Conservation (phyloP, 2,113 vertebrate species). For the Lutjanus erythropterus region DNA sequence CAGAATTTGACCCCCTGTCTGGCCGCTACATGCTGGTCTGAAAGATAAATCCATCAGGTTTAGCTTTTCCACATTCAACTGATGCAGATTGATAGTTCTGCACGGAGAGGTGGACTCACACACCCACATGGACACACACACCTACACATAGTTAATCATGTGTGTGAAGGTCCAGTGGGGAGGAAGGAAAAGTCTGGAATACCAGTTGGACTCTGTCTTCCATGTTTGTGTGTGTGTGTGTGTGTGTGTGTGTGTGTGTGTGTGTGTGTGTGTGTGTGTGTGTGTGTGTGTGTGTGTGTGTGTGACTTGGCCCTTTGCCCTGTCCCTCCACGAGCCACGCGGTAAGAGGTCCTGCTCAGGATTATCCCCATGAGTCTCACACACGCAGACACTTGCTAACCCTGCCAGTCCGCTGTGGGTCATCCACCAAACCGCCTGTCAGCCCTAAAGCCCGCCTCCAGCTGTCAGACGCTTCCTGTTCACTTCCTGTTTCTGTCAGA, state of each 20-base stretch:
- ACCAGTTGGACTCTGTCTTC: constrained; percentile 55
- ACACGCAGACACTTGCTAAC: constrained; percentile 21
- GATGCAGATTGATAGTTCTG: constrained; percentile 72
- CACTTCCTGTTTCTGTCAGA: constrained; percentile 76
- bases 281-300: constrained; percentile 24
- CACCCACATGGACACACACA: constrained; percentile 40
- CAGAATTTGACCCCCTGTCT: constrained; percentile 49
- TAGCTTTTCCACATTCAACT: constrained; percentile 64
- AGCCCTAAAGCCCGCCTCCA: constrained; percentile 51
- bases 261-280: constrained; percentile 16
- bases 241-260: not conserved
- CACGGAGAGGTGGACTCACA: constrained; percentile 44
- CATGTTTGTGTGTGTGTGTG: constrained; percentile 6
- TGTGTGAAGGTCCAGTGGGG: constrained; percentile 66
- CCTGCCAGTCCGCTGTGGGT: constrained; percentile 56
- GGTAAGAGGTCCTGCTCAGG: constrained; percentile 55
- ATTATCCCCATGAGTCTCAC: constrained; percentile 56
- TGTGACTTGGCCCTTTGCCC: constrained; percentile 66
- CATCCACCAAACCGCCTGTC: constrained; percentile 46
- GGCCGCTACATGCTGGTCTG: constrained; percentile 29
- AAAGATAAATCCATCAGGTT: constrained; percentile 68
- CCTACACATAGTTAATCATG: constrained; percentile 69
- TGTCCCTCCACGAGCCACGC: constrained; percentile 67
- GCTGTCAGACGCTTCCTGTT: constrained; percentile 75
- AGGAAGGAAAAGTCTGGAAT: constrained; percentile 76